A percentile compares a stretch with the other conserved stretches of the same genome.
phyloP scores from a whole-genome alignment of 2,113 vertebrate species.

The Spea bombifrons region DNA sequence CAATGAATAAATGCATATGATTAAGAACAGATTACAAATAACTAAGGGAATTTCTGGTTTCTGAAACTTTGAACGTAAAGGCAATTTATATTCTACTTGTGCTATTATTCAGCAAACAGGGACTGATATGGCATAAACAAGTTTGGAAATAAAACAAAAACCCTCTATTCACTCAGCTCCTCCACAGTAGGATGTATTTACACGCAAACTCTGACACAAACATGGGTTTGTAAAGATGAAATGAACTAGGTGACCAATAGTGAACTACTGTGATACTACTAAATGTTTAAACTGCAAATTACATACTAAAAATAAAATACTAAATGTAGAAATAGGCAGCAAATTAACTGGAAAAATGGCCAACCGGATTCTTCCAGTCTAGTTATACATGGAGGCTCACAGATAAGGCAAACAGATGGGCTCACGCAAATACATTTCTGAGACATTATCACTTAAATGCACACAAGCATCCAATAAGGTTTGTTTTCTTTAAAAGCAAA shows the following conservation, averaged over 20 bases:
- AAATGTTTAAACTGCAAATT: background rate
- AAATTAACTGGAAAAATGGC: constrained; percentile 7
- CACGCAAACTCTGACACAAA: too few species aligned
- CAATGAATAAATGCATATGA: too few species aligned
- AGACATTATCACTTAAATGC: background rate
- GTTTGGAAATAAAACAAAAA: too few species aligned
- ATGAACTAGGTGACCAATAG: constrained; percentile 8
- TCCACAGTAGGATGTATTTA: too few species aligned
- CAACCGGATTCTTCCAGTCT: background rate
- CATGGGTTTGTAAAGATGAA: background rate
- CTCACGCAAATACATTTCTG: background rate
- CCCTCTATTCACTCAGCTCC: too few species aligned
- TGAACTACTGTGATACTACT: background rate
- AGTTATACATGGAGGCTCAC: background rate
- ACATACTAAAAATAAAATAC: background rate
- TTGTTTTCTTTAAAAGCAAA: background rate
- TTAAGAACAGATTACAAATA: too few species aligned
- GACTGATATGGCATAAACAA: too few species aligned
- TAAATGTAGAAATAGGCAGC: constrained; percentile 33
- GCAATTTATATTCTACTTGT: too few species aligned
- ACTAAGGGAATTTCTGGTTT: too few species aligned
- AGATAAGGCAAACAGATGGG: background rate
- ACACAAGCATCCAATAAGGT: too few species aligned
- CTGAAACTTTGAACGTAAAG: too few species aligned
- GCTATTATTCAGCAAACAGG: too few species aligned